A percentile compares a stretch with the other conserved stretches of the same genome.
Conservation (phyloP, 1,140 invertebrate genomes). For the Brevipalpus yothersi region DNA sequence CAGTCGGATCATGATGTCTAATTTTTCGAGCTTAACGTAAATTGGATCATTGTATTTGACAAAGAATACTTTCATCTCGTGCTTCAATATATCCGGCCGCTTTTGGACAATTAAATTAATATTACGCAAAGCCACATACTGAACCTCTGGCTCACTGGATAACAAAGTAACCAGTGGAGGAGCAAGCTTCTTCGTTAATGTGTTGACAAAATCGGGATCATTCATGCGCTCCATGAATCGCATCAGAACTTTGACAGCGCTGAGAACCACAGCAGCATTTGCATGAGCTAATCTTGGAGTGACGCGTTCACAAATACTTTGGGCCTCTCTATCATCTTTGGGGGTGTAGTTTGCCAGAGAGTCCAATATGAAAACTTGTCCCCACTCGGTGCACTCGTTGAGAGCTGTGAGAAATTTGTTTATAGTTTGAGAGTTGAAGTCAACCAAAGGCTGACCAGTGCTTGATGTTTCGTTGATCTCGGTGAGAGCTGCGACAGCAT, state of each 20-base stretch:
- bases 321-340: constrained; percentile 92
- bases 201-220: constrained; percentile 72
- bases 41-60: constrained; percentile 99
- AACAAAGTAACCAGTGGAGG: constrained; percentile 94
- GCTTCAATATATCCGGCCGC: constrained; percentile 91
- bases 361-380: constrained; percentile 94
- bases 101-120: constrained; percentile 99
- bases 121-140: constrained; percentile 93
- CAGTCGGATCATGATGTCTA: constrained; percentile 98
- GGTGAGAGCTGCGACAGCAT: constrained; percentile 91
- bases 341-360: constrained; percentile 90
- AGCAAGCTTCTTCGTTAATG: constrained; percentile 84
- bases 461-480: constrained; percentile 95
- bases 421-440: constrained; percentile 91
- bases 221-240: constrained; percentile 94
- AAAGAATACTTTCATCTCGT: constrained; percentile 99
- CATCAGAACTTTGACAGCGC: constrained; percentile 90
- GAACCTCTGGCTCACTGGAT: constrained; percentile 92
- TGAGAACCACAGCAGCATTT: constrained; percentile 96
- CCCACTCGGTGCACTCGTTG: constrained; percentile 99
- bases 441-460: constrained; percentile 69
- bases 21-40: constrained; percentile 95
- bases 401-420: constrained; percentile 94
- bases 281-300: constrained; percentile 93
- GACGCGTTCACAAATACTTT: constrained; percentile 95